Evolutionary conservation across 1,140 invertebrate species (phyloP), one percentile per base, ranked within the genome.

Genomic region (Aphelinus atriplicis): DNA sequence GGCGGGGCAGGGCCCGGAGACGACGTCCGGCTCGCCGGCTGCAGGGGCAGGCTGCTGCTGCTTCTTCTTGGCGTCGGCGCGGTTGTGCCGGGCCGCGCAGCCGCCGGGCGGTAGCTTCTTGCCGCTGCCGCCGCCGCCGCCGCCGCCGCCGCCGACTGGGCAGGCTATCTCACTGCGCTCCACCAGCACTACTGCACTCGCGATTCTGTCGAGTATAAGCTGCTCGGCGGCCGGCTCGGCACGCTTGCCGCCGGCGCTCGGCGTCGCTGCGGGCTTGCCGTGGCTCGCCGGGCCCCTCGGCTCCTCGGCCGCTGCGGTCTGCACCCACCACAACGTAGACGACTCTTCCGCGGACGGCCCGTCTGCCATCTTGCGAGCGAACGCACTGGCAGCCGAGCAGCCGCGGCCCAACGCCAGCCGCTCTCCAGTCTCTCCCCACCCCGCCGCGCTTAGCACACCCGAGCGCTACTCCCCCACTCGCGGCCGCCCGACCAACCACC

Each of bases 1-100:
- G 84, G 93, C 91, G 26, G 26, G 26, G 83, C 91, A 92, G 77
- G 86, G 82, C 58, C 85, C 85, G 69, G 83, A 78, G 60, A 80
- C 78, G 61, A 80, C 78, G 72, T 75, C 81, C 68, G 83, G 82
- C 72, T 87, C 82, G 71, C 82, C 83, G 73, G 60, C 55, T 76
- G 61, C 58, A 73, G 50, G 9, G 63, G 50, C 3, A 66, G 66
- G 53, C n/a, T 76, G 77, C 48, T 77, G 68, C 65, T 71, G 50
- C 26, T 57, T 55, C 79, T 63, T 77, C 74, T 46, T 73, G 48
- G 26, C 55, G 64, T 67, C 72, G 63, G 58, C 68, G 26, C 46
- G 57, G 72, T 68, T 69, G 26, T 55, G 67, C 71, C 65, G 55
- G 56, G 10, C 50, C 9, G n/a, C 56, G 47, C 47, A 26, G 64